These are phyloP conservation scores for Atlantisia rogersi DNA, from an alignment of 2,113 vertebrate genomes.

Conservation along the genomic window DNA sequence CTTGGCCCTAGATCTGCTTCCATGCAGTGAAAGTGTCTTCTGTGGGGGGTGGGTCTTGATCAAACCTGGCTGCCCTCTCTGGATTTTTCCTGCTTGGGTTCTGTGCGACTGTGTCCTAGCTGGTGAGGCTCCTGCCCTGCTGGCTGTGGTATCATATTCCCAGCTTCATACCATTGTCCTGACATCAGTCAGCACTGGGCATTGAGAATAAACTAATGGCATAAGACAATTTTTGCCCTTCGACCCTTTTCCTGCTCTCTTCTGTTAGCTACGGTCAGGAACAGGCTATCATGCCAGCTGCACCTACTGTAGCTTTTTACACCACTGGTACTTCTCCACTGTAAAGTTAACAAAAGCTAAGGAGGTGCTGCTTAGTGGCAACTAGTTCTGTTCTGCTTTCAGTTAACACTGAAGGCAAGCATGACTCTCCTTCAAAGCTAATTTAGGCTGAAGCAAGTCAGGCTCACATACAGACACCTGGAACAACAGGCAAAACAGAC, in stretches of 20 bases:
- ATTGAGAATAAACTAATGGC: neutral
- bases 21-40: no score
- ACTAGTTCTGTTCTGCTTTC: neutral
- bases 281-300: neutral
- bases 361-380: no score
- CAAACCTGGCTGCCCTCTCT: neutral
- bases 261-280: neutral
- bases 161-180: neutral
- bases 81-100: neutral
- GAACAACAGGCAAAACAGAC: neutral
- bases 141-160: neutral
- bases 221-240: neutral
- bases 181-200: neutral
- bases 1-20: neutral
- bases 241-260: neutral
- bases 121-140: neutral
- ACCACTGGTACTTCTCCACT: neutral
- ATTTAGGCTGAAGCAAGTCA: neutral
- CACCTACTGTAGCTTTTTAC: neutral
- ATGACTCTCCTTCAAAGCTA: neutral
- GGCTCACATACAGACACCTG: neutral
- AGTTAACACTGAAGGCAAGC: neutral
- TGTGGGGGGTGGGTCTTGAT: neutral
- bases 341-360: neutral
- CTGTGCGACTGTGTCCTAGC: neutral